A percentile compares a stretch with the other conserved stretches of the same genome.
phyloP scores from a whole-genome alignment of 2,113 vertebrate genomes.

The Beaufortia kweichowensis region DNA sequence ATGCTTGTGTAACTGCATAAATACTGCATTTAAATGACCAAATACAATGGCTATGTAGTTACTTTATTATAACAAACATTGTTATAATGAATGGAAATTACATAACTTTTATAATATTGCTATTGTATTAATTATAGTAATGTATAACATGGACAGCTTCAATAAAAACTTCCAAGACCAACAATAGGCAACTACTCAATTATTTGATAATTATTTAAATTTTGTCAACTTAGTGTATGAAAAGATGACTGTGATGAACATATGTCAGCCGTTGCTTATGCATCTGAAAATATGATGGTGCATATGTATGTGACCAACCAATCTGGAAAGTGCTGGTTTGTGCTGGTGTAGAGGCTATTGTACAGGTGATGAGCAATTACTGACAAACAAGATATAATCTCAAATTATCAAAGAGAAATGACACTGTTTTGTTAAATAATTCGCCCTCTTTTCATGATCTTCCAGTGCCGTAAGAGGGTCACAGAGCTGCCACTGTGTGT shows the following conservation, averaged over 20 bases:
- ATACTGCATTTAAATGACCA: not conserved
- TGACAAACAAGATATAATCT: conserved; percentile 42
- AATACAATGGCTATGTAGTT: no score
- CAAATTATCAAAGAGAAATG: conserved; percentile 51
- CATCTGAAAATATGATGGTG: conserved; percentile 6
- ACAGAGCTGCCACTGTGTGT: conserved; percentile 58
- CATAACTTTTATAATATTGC: no score
- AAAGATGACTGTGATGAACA: not conserved
- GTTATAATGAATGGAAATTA: no score
- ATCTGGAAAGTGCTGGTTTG: conserved; percentile 9
- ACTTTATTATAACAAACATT: no score
- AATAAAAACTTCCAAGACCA: no score
- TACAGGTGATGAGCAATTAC: conserved; percentile 37
- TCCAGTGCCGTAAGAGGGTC: conserved; percentile 48
- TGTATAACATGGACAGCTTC: no score
- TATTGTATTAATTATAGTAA: no score
- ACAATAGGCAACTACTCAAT: not conserved
- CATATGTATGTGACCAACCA: not conserved
- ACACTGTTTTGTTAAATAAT: conserved; percentile 38
- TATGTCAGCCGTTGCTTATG: not conserved
- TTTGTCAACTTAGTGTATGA: no score
- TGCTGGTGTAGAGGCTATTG: conserved; percentile 22
- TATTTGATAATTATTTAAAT: not conserved
- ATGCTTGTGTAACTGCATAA: not conserved
- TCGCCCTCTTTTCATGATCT: conserved; percentile 38